These are phyloP conservation scores for Aphrocallistes beatrix DNA, from an alignment of 37 sponge, comb jelly and placozoan species.

Conservation along the genomic window DNA sequence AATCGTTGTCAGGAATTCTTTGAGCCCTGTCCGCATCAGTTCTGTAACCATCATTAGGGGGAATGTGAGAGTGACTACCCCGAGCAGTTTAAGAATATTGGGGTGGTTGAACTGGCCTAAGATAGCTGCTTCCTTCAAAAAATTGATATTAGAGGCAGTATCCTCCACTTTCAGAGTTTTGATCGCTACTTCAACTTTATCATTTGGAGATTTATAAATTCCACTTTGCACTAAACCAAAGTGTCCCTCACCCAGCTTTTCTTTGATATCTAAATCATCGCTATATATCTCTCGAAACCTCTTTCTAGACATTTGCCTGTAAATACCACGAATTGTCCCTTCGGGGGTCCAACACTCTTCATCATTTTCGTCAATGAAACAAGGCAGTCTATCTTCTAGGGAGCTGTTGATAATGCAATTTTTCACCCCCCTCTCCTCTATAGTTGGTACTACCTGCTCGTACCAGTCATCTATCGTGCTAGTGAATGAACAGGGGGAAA, in stretches of 20 bases:
- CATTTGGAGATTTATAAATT: neutral
- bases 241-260: neutral
- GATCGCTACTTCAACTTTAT: neutral
- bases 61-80: neutral
- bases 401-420: too few relatives aligned
- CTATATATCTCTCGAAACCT: neutral
- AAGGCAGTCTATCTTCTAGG: too few relatives aligned
- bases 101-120: neutral
- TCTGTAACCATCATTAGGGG: neutral
- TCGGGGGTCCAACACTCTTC: neutral
- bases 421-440: too few relatives aligned
- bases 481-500: slow-evolving; percentile 31
- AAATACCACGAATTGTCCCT: neutral
- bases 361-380: too few relatives aligned
- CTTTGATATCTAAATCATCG: neutral
- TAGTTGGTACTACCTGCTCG: too few relatives aligned
- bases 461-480: too few relatives aligned
- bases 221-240: neutral
- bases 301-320: neutral
- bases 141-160: neutral
- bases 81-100: neutral
- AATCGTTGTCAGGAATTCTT: neutral
- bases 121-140: neutral
- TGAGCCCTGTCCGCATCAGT: neutral
- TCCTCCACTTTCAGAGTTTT: neutral